These are phyloP conservation scores for Hapalemur alaotrensis DNA, from an alignment of 2,797 vertebrate genomes.

Conservation along the genomic window DNA sequence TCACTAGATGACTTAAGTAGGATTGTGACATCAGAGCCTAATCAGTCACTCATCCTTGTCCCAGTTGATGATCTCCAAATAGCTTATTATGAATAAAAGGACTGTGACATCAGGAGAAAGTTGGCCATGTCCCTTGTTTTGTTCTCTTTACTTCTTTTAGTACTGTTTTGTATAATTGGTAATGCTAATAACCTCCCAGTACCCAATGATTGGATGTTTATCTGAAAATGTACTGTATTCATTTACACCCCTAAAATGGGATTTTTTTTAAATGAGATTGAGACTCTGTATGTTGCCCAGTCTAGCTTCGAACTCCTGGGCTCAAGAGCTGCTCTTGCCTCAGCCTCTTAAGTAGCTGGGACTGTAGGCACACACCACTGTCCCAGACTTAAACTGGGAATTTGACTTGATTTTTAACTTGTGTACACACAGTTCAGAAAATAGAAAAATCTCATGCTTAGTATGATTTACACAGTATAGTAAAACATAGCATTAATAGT, in stretches of 20 bases:
- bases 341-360: too few species aligned
- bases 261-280: too few species aligned
- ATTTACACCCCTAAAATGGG: background rate
- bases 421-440: background rate
- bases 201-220: background rate
- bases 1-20: too few species aligned
- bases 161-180: background rate
- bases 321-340: too few species aligned
- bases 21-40: background rate
- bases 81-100: slow-evolving; percentile 15
- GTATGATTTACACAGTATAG: background rate
- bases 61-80: background rate
- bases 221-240: background rate
- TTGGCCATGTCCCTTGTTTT: background rate
- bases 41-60: background rate
- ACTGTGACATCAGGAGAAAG: background rate
- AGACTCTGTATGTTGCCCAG: too few species aligned
- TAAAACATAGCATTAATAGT: background rate
- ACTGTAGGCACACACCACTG: too few species aligned
- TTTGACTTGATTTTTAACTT: background rate
- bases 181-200: background rate
- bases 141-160: background rate
- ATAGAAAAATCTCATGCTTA: background rate
- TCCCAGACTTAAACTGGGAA: background rate
- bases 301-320: too few species aligned